Conservation (phyloP, 2,113 vertebrate genomes). For the Chitala chitala region DNA sequence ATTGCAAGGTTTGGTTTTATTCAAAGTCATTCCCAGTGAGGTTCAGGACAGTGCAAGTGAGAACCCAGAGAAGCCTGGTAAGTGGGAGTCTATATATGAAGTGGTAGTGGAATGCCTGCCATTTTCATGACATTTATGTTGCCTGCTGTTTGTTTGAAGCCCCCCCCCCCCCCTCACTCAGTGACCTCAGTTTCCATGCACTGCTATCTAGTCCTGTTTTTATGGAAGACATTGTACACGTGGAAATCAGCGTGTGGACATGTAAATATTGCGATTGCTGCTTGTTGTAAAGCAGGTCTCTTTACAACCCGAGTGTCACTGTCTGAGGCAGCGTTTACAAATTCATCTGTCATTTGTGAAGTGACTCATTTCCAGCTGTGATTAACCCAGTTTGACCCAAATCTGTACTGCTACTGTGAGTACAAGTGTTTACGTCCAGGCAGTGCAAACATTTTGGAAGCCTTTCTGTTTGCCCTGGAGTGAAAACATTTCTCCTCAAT, state of each 20-base stretch:
- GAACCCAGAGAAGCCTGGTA: conserved; percentile 58
- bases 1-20: conserved; percentile 64
- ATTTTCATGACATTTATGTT: conserved; percentile 53
- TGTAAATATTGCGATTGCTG: not conserved
- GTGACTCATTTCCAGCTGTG: conserved; percentile 17
- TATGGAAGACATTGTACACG: not conserved
- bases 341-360: conserved; percentile 16
- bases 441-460: too few relatives aligned
- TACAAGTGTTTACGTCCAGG: too few relatives aligned
- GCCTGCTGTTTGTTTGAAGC: conserved; percentile 33
- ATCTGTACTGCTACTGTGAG: not conserved
- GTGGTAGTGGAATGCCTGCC: conserved; percentile 16
- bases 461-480: too few relatives aligned
- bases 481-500: too few relatives aligned
- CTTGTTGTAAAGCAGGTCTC: not conserved
- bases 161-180: not conserved
- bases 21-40: conserved; percentile 69
- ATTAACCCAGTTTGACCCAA: not conserved
- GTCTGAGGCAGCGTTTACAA: conserved; percentile 10
- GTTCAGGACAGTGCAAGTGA: conserved; percentile 64
- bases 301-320: conserved; percentile 15
- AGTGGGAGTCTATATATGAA: conserved; percentile 46
- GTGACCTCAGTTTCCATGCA: not conserved
- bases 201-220: not conserved
- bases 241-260: too few relatives aligned